Evolutionary conservation across 2,888 invertebrate species (phyloP), one percentile per base, ranked within the genome.

Genomic region (Fabriciana adippe): DNA sequence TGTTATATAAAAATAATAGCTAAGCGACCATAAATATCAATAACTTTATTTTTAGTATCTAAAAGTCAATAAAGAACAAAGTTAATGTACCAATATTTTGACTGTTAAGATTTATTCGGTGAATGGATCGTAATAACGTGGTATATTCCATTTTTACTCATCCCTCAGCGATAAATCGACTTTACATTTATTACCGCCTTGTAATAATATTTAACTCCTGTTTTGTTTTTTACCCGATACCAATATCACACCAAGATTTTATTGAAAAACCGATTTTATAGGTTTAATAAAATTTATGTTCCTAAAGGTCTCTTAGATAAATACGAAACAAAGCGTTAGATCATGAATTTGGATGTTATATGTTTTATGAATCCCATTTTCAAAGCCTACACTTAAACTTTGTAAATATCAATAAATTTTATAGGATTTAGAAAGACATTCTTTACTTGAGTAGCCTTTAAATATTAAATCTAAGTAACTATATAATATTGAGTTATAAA

Each of bases 211-310:
- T 70, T 69, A 78, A 83, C 81, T 84, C 76, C 81, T 80, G 79
- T 81, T 79, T 84, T 85, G 80, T 86, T 83, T 80, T 80, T 79
- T 75, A 68, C 72, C 67, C 77, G 76, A 77, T 72, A 78, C 73
- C 70, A 77, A 76, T 81, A 78, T 79, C 82, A 82, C 79, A 82
- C 76, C 74, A 79, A 79, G 73, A 75, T 84, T 85, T 85, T 88
- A 88, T 88, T 83, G 82, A 80, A 85, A 68, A 87, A 83, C 80
- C 83, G 75, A 83, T 86, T 82, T 86, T 85, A 87, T 81, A 78
- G 79, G 77, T 76, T 76, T 82, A 83, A 79, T 89, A 84, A 88
- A 89, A 85, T 76, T 76, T 80, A 80, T 79, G 83, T 84, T 79
- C 79, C 64, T 67, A 66, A 79, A 80, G 75, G 75, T 78, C 72